phyloP scores from a whole-genome alignment of 2,797 vertebrate species.

The Pogonophryne albipinna region DNA sequence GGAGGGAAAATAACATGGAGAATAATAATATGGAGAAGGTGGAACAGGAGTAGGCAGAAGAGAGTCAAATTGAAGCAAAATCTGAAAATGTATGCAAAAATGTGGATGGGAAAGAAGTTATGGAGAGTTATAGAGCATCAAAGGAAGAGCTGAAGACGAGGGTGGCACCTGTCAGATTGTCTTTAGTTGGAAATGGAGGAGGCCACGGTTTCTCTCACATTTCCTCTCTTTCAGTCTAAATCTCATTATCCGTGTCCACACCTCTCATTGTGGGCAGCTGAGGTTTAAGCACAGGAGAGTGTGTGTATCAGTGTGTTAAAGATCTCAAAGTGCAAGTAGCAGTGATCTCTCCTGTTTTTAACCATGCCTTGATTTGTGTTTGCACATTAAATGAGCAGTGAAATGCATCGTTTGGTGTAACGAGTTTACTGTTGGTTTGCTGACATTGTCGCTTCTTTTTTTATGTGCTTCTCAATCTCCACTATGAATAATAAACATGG shows the following conservation, averaged over 20 bases:
- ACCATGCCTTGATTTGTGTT: slow-evolving; percentile 6
- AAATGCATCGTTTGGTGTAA: slow-evolving; percentile 6
- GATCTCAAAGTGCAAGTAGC: slow-evolving; percentile 11
- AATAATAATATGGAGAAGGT: neutral
- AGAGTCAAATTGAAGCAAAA: neutral
- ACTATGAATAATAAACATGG: slow-evolving; percentile 32
- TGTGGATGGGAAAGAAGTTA: neutral
- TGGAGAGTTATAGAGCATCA: neutral
- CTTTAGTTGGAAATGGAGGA: slow-evolving; percentile 31
- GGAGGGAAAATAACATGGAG: neutral
- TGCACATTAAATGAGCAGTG: neutral
- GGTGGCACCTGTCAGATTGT: slow-evolving; percentile 13
- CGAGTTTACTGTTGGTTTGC: slow-evolving; percentile 7
- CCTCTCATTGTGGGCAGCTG: slow-evolving; percentile 25
- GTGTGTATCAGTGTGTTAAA: slow-evolving; percentile 15
- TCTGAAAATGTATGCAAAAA: neutral
- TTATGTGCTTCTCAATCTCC: slow-evolving; percentile 40
- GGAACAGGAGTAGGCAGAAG: neutral
- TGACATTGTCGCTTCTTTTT: slow-evolving; percentile 43
- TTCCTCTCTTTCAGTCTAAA: slow-evolving; percentile 38
- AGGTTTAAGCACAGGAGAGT: slow-evolving; percentile 33
- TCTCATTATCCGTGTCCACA: slow-evolving; percentile 52
- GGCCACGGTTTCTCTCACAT: slow-evolving; percentile 45
- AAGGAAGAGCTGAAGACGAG: neutral
- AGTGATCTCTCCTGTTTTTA: neutral